Evolutionary conservation across 2,888 invertebrate genomes (phyloP).

Genomic region (Anagyrus pseudococci): DNA sequence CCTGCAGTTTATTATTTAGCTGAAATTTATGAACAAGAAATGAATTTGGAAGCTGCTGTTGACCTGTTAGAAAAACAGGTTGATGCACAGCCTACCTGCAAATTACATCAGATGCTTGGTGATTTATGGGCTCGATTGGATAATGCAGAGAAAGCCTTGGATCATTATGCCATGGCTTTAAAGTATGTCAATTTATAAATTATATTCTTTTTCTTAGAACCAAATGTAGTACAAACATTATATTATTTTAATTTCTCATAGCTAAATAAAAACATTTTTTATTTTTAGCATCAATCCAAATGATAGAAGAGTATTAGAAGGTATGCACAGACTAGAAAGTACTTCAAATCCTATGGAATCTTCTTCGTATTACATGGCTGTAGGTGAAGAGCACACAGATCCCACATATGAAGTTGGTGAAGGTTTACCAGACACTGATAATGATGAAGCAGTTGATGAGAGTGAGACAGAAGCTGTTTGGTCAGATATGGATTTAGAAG

Average conservation of each 20-base stretch:
- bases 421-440: constrained; percentile 60
- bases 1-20: constrained; percentile 77
- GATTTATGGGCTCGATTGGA: constrained; percentile 69
- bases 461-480: constrained; percentile 69
- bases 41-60: constrained; percentile 72
- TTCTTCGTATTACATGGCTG: constrained; percentile 64
- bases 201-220: too few species aligned
- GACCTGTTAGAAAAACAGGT: constrained; percentile 73
- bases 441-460: constrained; percentile 63
- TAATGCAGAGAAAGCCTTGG: constrained; percentile 73
- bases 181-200: constrained; percentile 61
- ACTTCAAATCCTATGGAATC: constrained; percentile 64
- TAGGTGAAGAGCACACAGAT: constrained; percentile 63
- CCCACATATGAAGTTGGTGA: constrained; percentile 64
- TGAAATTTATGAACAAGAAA: constrained; percentile 73
- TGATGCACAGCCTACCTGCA: constrained; percentile 68
- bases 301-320: constrained; percentile 71
- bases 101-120: constrained; percentile 72
- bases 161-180: constrained; percentile 72
- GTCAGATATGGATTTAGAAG: constrained; percentile 70
- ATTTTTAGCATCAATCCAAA: constrained; percentile 68
- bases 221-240: not conserved
- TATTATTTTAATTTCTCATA: too few species aligned
- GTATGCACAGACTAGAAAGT: constrained; percentile 69
- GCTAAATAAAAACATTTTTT: constrained; percentile 10